phyloP scores from a whole-genome alignment of 2,113 vertebrate species.

The Ammodytes marinus region DNA sequence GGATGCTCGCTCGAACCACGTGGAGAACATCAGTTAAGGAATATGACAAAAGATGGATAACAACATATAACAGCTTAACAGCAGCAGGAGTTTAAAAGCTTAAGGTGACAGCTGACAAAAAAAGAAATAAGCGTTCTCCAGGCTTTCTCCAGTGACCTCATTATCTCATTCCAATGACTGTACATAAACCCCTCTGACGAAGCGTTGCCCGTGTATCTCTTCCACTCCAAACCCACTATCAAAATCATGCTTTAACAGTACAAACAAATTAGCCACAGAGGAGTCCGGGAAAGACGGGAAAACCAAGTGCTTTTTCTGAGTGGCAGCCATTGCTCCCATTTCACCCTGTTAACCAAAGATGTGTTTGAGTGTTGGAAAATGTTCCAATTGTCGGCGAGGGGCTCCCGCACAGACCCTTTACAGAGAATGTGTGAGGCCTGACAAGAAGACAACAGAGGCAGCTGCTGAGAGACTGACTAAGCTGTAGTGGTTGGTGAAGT shows the following conservation, averaged over 20 bases:
- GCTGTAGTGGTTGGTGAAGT: slow-evolving; percentile 3
- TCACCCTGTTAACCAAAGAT: slow-evolving; percentile 33
- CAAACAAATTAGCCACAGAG: slow-evolving; percentile 23
- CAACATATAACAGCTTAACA: not conserved
- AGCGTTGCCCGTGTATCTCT: slow-evolving; percentile 24
- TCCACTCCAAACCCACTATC: not conserved
- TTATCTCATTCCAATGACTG: slow-evolving; percentile 17
- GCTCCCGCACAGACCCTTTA: not conserved
- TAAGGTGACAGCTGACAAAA: slow-evolving; percentile 4
- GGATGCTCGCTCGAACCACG: slow-evolving; percentile 98
- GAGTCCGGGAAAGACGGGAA: not conserved
- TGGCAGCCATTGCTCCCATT: slow-evolving; percentile 15
- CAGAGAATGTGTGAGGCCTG: not conserved
- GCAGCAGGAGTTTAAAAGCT: not conserved
- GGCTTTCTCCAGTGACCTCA: slow-evolving; percentile 57
- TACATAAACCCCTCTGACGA: slow-evolving; percentile 11
- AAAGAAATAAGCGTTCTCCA: not conserved
- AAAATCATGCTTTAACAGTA: not conserved
- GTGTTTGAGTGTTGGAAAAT: slow-evolving; percentile 13
- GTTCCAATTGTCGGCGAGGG: slow-evolving; percentile 7
- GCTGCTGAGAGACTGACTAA: slow-evolving; percentile 9
- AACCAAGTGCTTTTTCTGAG: slow-evolving; percentile 20
- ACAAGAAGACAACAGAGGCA: not conserved
- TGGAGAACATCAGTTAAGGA: slow-evolving; percentile 88
- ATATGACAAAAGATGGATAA: slow-evolving; percentile 28